Evolutionary conservation across 2,888 invertebrate genomes (phyloP).

Genomic region (Synergus japonicus): DNA sequence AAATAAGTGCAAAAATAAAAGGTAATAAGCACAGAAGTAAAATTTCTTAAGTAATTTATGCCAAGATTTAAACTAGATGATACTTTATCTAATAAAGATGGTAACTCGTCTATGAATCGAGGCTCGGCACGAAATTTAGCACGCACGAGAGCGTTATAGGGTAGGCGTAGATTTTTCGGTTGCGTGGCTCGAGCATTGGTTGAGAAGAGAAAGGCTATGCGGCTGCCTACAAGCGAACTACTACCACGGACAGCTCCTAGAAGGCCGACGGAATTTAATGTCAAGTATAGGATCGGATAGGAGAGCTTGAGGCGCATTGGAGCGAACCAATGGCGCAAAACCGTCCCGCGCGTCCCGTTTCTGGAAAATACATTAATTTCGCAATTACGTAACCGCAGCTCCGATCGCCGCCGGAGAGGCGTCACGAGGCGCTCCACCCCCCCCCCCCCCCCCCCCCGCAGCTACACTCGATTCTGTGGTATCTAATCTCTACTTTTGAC

Average conservation of each 20-base stretch:
- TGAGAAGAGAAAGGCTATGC: constrained; percentile 72
- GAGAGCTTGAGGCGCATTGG: constrained; percentile 56
- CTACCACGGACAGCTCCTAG: constrained; percentile 57
- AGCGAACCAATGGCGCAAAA: constrained; percentile 62
- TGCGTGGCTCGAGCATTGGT: constrained; percentile 69
- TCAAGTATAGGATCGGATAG: constrained; percentile 73
- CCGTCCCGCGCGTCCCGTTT: constrained; percentile 52
- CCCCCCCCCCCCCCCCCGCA: constrained; percentile 64
- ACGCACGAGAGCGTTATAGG: constrained; percentile 48
- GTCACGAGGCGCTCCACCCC: constrained; percentile 61
- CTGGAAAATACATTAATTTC: constrained; percentile 56
- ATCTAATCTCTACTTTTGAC: constrained; percentile 74
- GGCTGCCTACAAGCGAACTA: constrained; percentile 50
- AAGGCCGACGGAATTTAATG: constrained; percentile 75
- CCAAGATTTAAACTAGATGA: no score
- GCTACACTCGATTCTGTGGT: constrained; percentile 59
- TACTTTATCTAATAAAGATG: constrained; percentile 6
- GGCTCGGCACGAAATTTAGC: constrained; percentile 11
- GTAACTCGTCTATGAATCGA: background rate
- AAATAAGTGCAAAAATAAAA: no score
- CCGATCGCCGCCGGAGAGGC: constrained; percentile 55
- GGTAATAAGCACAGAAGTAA: background rate
- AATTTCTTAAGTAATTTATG: background rate
- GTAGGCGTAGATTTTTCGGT: constrained; percentile 73
- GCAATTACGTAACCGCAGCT: constrained; percentile 51